Conservation (phyloP, 2,888 invertebrate genomes). For the Leucophenga maculata region DNA sequence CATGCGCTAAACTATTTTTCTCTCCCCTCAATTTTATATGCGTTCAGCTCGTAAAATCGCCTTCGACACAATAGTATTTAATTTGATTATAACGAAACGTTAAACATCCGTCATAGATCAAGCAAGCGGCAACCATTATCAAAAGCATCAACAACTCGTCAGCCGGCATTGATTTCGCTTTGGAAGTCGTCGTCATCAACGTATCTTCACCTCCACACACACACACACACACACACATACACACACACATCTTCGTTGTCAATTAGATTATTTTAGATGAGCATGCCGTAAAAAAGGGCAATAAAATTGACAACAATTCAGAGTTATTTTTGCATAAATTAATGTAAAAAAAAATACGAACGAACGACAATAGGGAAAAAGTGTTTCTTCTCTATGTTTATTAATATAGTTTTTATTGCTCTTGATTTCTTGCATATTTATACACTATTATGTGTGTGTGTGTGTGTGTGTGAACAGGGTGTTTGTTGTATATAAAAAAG, state of each 20-base stretch:
- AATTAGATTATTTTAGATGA: slow-evolving; percentile 4
- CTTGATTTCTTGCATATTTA: not conserved
- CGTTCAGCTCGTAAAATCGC: slow-evolving; percentile 29
- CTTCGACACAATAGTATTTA: slow-evolving; percentile 57
- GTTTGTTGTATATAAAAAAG: too few species aligned
- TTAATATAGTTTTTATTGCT: slow-evolving; percentile 19
- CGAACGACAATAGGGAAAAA: not conserved
- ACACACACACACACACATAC: too few species aligned
- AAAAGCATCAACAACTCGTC: slow-evolving; percentile 17
- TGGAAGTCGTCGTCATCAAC: not conserved
- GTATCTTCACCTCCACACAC: not conserved
- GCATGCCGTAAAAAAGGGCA: not conserved
- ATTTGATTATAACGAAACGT: slow-evolving; percentile 52
- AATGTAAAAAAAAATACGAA: not conserved
- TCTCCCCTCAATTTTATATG: not conserved
- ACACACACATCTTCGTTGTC: not conserved
- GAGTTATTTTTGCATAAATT: not conserved
- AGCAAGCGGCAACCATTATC: slow-evolving; percentile 41
- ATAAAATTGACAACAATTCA: slow-evolving; percentile 10
- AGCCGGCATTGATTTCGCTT: not conserved
- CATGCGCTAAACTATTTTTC: not conserved
- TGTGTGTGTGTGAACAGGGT: too few species aligned
- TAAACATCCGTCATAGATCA: slow-evolving; percentile 46
- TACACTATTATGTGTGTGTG: not conserved
- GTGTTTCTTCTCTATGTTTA: too few species aligned